phyloP scores from a whole-genome alignment of 2,113 vertebrate species.

The Dolichotis patagonum region DNA sequence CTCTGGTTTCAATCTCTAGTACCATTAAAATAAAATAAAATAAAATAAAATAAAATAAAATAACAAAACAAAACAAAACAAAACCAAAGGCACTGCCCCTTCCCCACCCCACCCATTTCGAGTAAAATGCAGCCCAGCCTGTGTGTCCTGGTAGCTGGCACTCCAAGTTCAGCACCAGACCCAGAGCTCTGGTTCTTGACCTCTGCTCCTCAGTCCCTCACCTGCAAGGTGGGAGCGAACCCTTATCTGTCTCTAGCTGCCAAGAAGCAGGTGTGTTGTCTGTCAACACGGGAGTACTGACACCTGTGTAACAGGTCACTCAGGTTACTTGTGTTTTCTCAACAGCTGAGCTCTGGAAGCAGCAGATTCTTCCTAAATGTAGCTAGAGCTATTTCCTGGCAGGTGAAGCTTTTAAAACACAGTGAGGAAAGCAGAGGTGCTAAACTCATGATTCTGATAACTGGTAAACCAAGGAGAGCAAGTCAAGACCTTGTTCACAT shows the following conservation, averaged over 20 bases:
- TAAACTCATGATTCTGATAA: background rate
- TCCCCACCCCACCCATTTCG: background rate
- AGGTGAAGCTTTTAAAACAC: background rate
- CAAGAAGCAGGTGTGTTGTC: background rate
- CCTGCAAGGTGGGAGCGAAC: background rate
- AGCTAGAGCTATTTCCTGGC: background rate
- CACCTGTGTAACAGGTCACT: background rate
- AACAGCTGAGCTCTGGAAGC: background rate
- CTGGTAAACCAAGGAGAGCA: background rate
- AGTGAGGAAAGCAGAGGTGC: background rate
- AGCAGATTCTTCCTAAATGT: background rate
- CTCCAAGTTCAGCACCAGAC: background rate
- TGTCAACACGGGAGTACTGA: accelerated
- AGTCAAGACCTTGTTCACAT: background rate
- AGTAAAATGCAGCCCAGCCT: background rate
- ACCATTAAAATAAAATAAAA: background rate
- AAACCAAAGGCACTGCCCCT: background rate
- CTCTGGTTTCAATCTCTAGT: background rate
- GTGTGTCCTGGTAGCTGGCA: background rate
- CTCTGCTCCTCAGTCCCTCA: background rate
- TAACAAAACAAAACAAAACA: no score
- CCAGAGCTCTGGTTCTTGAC: background rate
- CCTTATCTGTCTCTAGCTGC: background rate
- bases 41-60: background rate
- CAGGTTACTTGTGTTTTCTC: background rate